A percentile compares a stretch with the other conserved stretches of the same genome.
phyloP scores from a whole-genome alignment of 1,140 invertebrate species.

The Pachyrhynchus sulphureomaculatus region DNA sequence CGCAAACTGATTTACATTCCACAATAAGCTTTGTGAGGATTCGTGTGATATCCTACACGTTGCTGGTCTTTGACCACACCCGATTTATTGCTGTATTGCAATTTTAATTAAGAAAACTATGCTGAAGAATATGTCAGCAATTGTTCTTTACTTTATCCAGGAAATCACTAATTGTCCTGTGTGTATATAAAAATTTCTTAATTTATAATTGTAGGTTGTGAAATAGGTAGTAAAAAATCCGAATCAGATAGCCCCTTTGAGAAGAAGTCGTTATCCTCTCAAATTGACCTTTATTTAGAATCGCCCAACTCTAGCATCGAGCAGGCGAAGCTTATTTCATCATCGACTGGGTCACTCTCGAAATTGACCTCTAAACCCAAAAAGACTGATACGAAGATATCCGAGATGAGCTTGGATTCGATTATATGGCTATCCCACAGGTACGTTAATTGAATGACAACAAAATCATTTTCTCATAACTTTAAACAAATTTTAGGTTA shows the following conservation, averaged over 20 bases:
- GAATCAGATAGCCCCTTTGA: constrained; percentile 42
- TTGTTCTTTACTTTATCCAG: too few relatives aligned
- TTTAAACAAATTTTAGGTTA: too few relatives aligned
- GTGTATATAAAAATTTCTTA: not conserved
- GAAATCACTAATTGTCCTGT: not conserved
- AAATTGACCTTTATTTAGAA: constrained; percentile 26
- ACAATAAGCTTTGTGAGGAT: too few relatives aligned
- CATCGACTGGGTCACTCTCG: constrained; percentile 15
- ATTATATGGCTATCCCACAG: constrained; percentile 87
- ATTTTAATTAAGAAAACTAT: too few relatives aligned
- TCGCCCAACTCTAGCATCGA: constrained; percentile 19
- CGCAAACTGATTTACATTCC: too few relatives aligned
- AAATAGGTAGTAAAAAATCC: constrained; percentile 61
- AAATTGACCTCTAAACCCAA: constrained; percentile 30
- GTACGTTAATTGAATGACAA: constrained; percentile 1
- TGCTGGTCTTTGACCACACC: too few relatives aligned
- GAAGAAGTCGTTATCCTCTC: constrained; percentile 39
- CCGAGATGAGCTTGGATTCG: constrained; percentile 88
- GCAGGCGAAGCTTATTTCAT: constrained; percentile 1
- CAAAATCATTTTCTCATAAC: too few relatives aligned
- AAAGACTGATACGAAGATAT: constrained; percentile 66
- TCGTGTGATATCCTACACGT: too few relatives aligned
- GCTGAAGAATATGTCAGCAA: too few relatives aligned
- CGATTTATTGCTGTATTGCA: too few relatives aligned
- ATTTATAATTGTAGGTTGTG: constrained; percentile 49